phyloP scores from a whole-genome alignment of 2,113 vertebrate genomes.

The Gymnocephalus cernua region DNA sequence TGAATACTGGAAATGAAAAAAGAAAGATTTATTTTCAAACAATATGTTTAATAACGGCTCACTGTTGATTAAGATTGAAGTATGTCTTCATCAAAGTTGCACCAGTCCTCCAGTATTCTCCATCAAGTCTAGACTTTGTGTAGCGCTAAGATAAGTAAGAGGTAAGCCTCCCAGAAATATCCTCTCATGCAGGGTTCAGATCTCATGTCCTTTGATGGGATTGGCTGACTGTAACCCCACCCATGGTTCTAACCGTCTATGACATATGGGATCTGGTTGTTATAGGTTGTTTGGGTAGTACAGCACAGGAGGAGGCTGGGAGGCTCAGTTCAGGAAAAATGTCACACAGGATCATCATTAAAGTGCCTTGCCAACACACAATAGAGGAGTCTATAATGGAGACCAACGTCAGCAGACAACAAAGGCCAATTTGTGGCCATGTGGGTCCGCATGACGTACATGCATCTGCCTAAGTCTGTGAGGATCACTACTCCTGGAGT shows the following conservation, averaged over 20 bases:
- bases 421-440: neutral
- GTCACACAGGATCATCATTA: conserved; percentile 7
- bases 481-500: neutral
- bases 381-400: neutral
- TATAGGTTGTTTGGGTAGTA: conserved; percentile 6
- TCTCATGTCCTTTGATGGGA: conserved; percentile 33
- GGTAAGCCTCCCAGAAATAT: neutral
- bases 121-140: neutral
- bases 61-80: neutral
- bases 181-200: conserved; percentile 6
- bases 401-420: neutral
- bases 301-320: neutral
- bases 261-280: conserved; percentile 14
- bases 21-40: neutral
- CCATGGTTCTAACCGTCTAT: neutral
- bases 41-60: neutral
- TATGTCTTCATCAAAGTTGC: neutral
- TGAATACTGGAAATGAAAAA: neutral
- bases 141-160: neutral
- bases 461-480: neutral
- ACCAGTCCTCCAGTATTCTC: neutral
- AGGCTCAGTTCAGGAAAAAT: neutral
- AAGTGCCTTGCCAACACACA: neutral
- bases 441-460: neutral
- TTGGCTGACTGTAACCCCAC: conserved; percentile 2